Conservation (phyloP, 2,797 vertebrate species). For the Acrocephalus scirpaceus region DNA sequence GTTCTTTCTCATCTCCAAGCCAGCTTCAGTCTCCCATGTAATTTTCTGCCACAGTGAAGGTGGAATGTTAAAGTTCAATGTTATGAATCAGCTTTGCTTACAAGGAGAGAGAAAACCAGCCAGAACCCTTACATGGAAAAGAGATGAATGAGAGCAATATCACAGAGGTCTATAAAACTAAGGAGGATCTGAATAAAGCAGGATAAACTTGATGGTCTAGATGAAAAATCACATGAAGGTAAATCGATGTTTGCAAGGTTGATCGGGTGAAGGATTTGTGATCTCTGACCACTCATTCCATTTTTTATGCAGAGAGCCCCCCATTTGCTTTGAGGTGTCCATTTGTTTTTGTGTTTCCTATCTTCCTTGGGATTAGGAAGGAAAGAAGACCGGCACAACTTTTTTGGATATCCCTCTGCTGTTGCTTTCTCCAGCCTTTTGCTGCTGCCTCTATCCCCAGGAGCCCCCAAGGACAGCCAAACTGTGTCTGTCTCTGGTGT, state of each 20-base stretch:
- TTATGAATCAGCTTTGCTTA: not conserved
- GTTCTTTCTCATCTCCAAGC: not conserved
- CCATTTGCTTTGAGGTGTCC: accelerated
- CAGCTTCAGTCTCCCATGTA: not conserved
- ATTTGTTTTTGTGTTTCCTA: not conserved
- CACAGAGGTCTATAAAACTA: not conserved
- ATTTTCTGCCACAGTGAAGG: not conserved
- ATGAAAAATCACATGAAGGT: not conserved
- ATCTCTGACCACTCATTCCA: not conserved
- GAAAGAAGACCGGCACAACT: not conserved
- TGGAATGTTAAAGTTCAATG: not conserved
- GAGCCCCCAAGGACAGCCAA: not conserved
- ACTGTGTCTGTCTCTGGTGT: accelerated
- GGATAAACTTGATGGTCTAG: not conserved
- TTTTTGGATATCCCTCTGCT: not conserved
- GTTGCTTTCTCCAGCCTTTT: not conserved
- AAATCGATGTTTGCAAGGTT: not conserved
- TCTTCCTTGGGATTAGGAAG: not conserved
- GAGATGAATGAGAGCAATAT: not conserved
- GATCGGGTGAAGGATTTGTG: not conserved
- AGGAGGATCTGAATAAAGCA: not conserved
- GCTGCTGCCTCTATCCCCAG: not conserved
- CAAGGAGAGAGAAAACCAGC: not conserved
- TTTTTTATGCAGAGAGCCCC: not conserved
- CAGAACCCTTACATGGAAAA: not conserved